Base-by-base conservation (phyloP, 2,113 vertebrate species). In the Uria aalge region DNA sequence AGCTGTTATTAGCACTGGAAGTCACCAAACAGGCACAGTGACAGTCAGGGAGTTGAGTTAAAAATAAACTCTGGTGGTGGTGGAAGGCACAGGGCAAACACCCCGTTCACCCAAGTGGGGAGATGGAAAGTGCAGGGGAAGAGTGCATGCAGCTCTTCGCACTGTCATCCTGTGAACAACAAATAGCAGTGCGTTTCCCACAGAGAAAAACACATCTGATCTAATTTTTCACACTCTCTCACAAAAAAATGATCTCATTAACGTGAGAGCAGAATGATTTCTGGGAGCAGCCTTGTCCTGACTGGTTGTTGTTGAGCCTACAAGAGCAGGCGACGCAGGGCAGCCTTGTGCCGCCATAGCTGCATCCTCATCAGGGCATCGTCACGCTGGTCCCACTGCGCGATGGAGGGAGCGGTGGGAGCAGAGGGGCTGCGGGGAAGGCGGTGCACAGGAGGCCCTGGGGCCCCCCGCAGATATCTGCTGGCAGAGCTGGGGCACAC, bases 361-460 rank as follows among this genome's bases (percentile, higher is more conserved):
- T 3, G 16, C 56, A 10, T 71, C 68, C 40, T 40, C 71, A 2
- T 2, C 45, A 9, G 45, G 1, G 1, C 1, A 32, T 66, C 30
- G 0, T 45, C 0, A 0, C 4, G 0, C 38, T 3, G 41, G 13
- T 13, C 59, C 22, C 1, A 1, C 71, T 11, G 75, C 1, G 3
- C 0, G 14, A 26, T 11, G 60, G 45, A 85, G 56, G 48, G 36
- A 94, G 57, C 5, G 8, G 3, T 66, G 69, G 72, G 64, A 93
- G 81, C 53, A 24, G 30, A 48, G 66, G 40, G 30, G 29, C 40
- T 45, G 29, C 2, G 4, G 74, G n/a, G 26, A 47, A 7, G 41
- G 72, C 11, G 0, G 34, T 19, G 57, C 40, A 34, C 45, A 48
- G 80, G 69, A 50, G 26, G 43, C 71, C 41, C 41, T 67, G 41